These are phyloP conservation scores for Zaprionus bogoriensis DNA, from an alignment of 2,888 invertebrate species.

Conservation along the genomic window DNA sequence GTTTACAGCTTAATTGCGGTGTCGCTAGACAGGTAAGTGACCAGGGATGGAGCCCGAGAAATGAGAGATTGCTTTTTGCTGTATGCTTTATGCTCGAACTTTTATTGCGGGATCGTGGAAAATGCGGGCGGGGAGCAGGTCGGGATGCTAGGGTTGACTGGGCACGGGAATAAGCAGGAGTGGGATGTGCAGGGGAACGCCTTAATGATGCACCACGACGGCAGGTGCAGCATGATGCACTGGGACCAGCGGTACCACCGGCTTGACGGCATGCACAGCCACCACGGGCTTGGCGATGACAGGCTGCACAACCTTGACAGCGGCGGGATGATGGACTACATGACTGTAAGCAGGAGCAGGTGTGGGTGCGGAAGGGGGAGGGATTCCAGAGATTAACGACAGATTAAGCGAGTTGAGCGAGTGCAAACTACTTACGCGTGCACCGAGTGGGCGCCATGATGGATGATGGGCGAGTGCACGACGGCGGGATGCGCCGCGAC, in stretches of 20 bases:
- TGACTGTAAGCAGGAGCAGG: constrained; percentile 49
- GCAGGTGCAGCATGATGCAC: constrained; percentile 81
- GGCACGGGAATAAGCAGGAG: neutral
- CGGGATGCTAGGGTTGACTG: constrained; percentile 3
- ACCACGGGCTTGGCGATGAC: constrained; percentile 75
- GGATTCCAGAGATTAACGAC: neutral
- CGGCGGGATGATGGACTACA: constrained; percentile 82
- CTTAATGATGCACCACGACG: constrained; percentile 79
- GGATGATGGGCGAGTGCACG: constrained; percentile 70
- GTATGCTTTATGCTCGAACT: constrained; percentile 60
- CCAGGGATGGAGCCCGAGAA: constrained; percentile 4
- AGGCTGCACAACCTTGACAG: constrained; percentile 79
- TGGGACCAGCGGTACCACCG: constrained; percentile 75
- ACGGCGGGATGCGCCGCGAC: constrained; percentile 62
- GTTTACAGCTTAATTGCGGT: constrained; percentile 98
- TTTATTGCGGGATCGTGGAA: constrained; percentile 55
- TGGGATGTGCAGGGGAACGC: neutral
- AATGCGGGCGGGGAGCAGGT: constrained; percentile 5
- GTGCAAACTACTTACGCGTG: constrained; percentile 69
- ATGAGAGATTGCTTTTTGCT: constrained; percentile 11
- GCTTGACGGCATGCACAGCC: constrained; percentile 69
- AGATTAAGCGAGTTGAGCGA: neutral
- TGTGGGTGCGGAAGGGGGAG: too few relatives aligned
- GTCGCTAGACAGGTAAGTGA: constrained; percentile 93
- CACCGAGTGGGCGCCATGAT: constrained; percentile 79